Base-by-base conservation (phyloP, 2,797 vertebrate genomes). In the Sebastolobus altivelis region DNA sequence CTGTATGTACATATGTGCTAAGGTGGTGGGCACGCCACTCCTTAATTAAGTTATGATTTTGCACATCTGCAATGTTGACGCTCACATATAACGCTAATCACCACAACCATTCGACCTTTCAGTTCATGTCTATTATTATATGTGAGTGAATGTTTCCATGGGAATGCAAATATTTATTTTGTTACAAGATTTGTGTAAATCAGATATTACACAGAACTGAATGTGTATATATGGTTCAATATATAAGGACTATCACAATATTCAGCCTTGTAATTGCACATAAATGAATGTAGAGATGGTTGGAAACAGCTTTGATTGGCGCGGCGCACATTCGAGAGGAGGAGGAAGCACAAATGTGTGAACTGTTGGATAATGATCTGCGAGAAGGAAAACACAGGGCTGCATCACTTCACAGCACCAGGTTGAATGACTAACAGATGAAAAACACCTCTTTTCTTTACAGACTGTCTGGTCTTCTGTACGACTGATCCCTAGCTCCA, bases 151-250 rank as follows among this genome's bases (percentile, higher is more conserved):
- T 85, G 85, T 93, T 81, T 90, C 86, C 78, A 82, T 91, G 92
- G 89, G 89, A 94, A 95, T 95, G 91, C 85, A 93, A 91, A 90
- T 92, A 88, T 91, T 94, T 89, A 93, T 95, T 95, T 94, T 89
- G 86, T 80, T 82, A 79, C 78, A 83, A 78, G 56, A 67, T 85
- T 82, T 91, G 77, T 92, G 85, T 90, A 87, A 72, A 82, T 79
- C 60, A 62, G 65, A 89, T 79, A 87, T 87, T 74, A 87, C 86
- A 92, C 85, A 86, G 80, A 84, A 86, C 63, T 89, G 77, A 90
- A 93, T 92, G 90, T 92, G 92, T 95, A 88, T 82, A 85, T 93
- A 91, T 79, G 79, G 76, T 52, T 88, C 77, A 83, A 82, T 91
- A 89, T 92, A 90, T 92, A 93, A 92, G 89, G 88, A 90, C 88